Evolutionary conservation across 2,113 vertebrate species (phyloP).

Genomic region (Tursiops truncatus): DNA sequence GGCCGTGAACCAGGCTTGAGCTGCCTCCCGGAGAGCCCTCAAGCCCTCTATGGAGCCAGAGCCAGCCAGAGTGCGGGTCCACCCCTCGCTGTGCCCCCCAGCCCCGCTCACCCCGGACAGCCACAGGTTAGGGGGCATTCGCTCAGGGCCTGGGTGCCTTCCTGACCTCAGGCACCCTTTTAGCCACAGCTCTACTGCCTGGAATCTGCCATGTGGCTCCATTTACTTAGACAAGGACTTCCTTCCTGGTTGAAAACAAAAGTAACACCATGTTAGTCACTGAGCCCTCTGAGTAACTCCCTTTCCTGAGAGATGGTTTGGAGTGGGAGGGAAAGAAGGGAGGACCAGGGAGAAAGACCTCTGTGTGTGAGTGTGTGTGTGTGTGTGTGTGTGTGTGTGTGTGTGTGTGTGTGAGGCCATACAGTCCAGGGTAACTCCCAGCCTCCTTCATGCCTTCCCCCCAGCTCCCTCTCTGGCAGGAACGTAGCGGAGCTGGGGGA

Average conservation of each 20-base stretch:
- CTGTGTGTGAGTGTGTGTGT: accelerated
- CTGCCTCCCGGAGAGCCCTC: accelerated
- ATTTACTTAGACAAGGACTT: not conserved
- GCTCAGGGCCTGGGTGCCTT: not conserved
- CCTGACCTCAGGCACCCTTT: not conserved
- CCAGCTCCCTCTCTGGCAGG: not conserved
- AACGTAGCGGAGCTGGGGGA: not conserved
- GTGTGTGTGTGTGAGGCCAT: not conserved
- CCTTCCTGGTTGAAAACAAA: not conserved
- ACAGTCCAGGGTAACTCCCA: not conserved
- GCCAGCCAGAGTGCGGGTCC: not conserved
- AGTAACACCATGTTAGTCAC: not conserved
- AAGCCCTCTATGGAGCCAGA: not conserved
- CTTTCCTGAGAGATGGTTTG: not conserved
- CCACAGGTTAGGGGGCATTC: not conserved
- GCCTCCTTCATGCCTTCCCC: not conserved
- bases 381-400: too few relatives aligned
- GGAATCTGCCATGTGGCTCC: accelerated
- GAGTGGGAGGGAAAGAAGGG: not conserved
- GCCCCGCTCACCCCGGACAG: not conserved
- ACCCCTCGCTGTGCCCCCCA: accelerated
- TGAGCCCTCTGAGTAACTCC: not conserved
- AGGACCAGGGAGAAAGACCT: not conserved
- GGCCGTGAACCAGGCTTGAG: not conserved
- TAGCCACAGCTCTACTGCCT: not conserved